Evolutionary conservation across 2,888 invertebrate genomes (phyloP), one percentile per base, ranked within the genome.

Genomic region (Pilophorus perplexus): DNA sequence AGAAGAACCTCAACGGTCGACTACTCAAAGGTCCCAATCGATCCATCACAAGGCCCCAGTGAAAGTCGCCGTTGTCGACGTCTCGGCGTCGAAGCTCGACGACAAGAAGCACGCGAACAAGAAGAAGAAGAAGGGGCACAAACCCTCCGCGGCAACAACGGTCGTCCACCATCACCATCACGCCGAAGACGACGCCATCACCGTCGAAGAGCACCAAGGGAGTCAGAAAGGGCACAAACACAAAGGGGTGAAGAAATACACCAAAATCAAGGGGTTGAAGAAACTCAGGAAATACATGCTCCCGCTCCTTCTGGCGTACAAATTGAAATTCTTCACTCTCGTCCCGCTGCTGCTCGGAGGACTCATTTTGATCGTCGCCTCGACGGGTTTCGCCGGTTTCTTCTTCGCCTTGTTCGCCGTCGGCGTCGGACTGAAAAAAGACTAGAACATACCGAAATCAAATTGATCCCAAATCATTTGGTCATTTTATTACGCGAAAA

Each of bases 361-460:
- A 3, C 77, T 90, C 20, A 79, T 89, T 1, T 78, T 92, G 6
- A 76, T 92, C 54, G 85, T 88, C 3, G 89, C 88, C 68, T 86
- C 89, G 0, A 89, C 90, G 0, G 88, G 89, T 16, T 76, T 91
- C 67, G 91, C 90, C 18, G 91, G 91, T 70, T 91, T 92, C 79
- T 92, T 92, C 81, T 92, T 91, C 75, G 90, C 91, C 0, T 78
- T 92, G 12, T 91, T 92, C 74, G 88, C 90, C 57, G 89, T 90
- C 1, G 87, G 88, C 3, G 86, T 91, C 82, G 89, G 88, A 64
- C 78, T 90, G 8, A 71, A 71, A 66, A 72, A 71, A 62, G 71
- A 72, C 46, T 69, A 55, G 68, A 48, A 14, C 14, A n/a, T 12
- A n/a, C n/a, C n/a, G 23, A 8, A 10, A n/a, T 16, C 23, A 23